Base-by-base conservation (phyloP, 2,797 vertebrate genomes). In the Alca torda region DNA sequence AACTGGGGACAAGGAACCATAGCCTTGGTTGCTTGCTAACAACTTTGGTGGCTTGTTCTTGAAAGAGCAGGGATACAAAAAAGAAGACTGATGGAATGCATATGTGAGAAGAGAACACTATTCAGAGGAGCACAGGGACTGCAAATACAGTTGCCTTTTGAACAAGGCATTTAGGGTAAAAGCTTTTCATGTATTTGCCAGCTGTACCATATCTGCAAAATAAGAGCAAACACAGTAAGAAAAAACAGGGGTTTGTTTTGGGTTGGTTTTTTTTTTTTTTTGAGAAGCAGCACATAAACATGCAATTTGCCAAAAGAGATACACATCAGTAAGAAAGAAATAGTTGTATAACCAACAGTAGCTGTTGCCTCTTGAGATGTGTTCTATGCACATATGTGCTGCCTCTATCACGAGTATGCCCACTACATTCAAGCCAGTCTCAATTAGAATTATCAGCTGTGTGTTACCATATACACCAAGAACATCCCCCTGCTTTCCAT, bases 21-120 rank as follows among this genome's bases (percentile, higher is more conserved):
- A 84, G 80, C 39, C 80, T 79, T 46, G 46, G 69, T 93, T 91
- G 61, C 80, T 79, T 83, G 65, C 89, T 94, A 90, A 84, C 94
- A 88, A 48, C 95, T 96, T 95, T 95, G 96, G 94, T 95, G 94
- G 95, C 45, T 96, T 94, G 54, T 35, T 87, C 85, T 96, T 96
- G 85, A 95, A 95, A 95, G 87, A 88, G 67, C 35, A 63, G 33
- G n/a, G 54, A 84, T 84, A 89, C 70, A 95, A 94, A 92, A 90
- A 95, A 79, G 83, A 75, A 2, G 11, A 82, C 59, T 96, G 93
- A 96, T 95, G 74, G 88, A 95, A 94, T 67, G 63, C 94, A 90
- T 86, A 79, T 95, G 89, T 82, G 80, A 84, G 69, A 61, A 83
- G 48, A 87, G 50, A 78, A 50, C 20, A 23, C 41, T 73, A 53